A percentile compares a stretch with the other conserved stretches of the same genome.
Evolutionary conservation across 2,113 vertebrate genomes (phyloP).

Genomic region (Campylomormyrus numenius): DNA sequence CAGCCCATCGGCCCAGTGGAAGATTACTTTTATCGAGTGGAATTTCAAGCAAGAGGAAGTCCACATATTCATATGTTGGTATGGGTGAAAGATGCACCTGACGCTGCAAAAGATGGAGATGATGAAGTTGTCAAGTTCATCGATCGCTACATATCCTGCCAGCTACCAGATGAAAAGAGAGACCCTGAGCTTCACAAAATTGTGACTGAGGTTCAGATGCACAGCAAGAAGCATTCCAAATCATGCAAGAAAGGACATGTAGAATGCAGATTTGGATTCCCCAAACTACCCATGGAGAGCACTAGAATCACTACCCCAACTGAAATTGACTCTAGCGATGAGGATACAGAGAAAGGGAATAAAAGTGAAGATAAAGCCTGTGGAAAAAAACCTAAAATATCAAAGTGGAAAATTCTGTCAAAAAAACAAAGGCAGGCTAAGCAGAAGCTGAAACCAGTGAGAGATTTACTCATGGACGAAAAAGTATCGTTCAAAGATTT

Average conservation of each 20-base stretch:
- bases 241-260: slow-evolving; percentile 22
- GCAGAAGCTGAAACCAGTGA: too few species aligned
- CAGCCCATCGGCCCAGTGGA: slow-evolving; percentile 14
- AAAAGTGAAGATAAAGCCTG: background rate
- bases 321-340: background rate
- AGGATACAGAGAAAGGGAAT: background rate
- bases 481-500: background rate
- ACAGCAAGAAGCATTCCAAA: slow-evolving; percentile 33
- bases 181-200: slow-evolving; percentile 12
- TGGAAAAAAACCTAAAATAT: background rate
- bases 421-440: background rate
- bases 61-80: slow-evolving; percentile 22
- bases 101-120: background rate
- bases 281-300: slow-evolving; percentile 16
- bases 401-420: background rate
- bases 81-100: slow-evolving; percentile 18
- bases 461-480: background rate
- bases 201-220: slow-evolving; percentile 27
- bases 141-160: slow-evolving; percentile 25
- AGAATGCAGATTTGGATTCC: slow-evolving; percentile 30
- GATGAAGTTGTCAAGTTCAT: background rate
- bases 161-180: slow-evolving; percentile 22
- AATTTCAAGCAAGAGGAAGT: background rate
- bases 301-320: slow-evolving; percentile 8
- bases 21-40: background rate